A percentile compares a stretch with the other conserved stretches of the same genome.
Evolutionary conservation across 2,113 vertebrate species (phyloP).

Genomic region (Hipposideros armiger): DNA sequence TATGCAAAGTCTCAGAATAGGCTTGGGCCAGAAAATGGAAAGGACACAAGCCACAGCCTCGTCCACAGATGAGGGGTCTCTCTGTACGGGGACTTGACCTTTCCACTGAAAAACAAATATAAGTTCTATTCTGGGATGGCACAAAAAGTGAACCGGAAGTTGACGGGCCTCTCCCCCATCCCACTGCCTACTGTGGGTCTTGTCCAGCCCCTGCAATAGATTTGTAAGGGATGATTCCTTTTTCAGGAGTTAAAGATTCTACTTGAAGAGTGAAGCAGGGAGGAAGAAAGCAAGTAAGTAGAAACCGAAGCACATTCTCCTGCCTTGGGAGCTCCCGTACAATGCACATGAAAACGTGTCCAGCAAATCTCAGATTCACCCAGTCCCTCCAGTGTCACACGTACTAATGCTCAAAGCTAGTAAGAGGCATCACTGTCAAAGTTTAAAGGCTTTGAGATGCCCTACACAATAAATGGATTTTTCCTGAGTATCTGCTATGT

Average conservation of each 20-base stretch:
- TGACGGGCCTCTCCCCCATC: background rate
- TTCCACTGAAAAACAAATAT: background rate
- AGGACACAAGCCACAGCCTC: background rate
- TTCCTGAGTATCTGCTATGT: background rate
- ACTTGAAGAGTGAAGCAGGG: background rate
- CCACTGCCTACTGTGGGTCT: background rate
- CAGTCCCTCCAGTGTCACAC: background rate
- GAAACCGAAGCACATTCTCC: constrained; percentile 11
- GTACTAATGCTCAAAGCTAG: background rate
- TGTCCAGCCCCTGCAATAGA: background rate
- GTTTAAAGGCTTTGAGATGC: background rate
- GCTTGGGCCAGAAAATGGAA: background rate
- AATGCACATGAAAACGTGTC: background rate
- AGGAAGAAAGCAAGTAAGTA: background rate
- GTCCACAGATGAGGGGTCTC: background rate
- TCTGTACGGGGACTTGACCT: background rate
- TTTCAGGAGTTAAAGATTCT: background rate
- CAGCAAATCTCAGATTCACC: background rate
- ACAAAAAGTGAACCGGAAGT: background rate
- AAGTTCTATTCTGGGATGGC: background rate
- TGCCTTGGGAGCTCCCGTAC: background rate
- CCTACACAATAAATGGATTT: background rate
- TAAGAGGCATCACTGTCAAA: background rate
- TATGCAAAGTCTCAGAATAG: background rate
- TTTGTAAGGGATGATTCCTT: background rate